Percentiles rank a stretch among this genome's conserved stretches.
Evolutionary conservation across 2,113 vertebrate species (phyloP).

Genomic region (Zeus faber): DNA sequence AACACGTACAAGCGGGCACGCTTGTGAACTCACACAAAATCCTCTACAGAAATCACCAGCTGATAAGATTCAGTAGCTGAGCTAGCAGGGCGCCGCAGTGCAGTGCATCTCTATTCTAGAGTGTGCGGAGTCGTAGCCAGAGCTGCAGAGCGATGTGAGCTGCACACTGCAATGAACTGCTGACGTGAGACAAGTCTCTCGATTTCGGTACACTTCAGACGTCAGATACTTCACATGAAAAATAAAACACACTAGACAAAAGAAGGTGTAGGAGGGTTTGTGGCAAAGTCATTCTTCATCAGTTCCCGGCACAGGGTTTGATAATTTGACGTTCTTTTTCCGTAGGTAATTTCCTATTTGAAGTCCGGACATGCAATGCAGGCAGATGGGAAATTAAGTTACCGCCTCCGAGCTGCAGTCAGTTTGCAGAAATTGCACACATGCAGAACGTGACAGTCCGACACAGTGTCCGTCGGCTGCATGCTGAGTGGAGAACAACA

Average conservation of each 20-base stretch:
- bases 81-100: conserved; percentile 54
- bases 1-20: conserved; percentile 6
- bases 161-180: conserved; percentile 25
- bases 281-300: too few relatives aligned
- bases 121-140: conserved; percentile 34
- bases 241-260: too few relatives aligned
- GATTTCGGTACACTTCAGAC: too few relatives aligned
- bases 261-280: too few relatives aligned
- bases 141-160: too few relatives aligned
- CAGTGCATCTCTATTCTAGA: conserved; percentile 51
- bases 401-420: conserved; percentile 52
- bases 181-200: too few relatives aligned
- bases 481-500: conserved; percentile 47
- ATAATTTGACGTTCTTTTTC: too few relatives aligned
- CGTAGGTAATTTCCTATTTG: too few relatives aligned
- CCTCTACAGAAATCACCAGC: conserved; percentile 45
- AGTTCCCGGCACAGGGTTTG: too few relatives aligned
- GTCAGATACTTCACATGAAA: too few relatives aligned
- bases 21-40: too few relatives aligned
- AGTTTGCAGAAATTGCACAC: conserved; percentile 64
- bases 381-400: conserved; percentile 30
- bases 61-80: conserved; percentile 62
- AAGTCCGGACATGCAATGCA: too few relatives aligned
- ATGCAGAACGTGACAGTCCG: conserved; percentile 48
- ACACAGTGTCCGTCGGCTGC: conserved; percentile 52